Percentiles rank a stretch among this genome's conserved stretches.
Evolutionary conservation across 1,140 invertebrate species (phyloP).

Genomic region (Magallana angulata): DNA sequence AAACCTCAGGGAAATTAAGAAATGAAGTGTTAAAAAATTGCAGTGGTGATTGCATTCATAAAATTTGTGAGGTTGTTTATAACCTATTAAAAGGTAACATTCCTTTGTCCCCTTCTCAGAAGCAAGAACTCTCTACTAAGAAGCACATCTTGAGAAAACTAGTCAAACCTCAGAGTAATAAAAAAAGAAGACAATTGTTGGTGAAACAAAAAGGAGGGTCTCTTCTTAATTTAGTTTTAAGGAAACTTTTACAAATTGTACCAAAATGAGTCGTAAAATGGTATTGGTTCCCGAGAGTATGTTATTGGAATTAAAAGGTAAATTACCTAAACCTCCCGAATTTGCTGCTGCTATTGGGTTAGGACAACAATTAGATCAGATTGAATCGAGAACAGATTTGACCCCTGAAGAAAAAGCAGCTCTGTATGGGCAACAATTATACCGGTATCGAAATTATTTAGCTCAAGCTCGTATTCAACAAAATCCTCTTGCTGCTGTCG

Average conservation of each 20-base stretch:
- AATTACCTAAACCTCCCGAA: conserved; percentile 7
- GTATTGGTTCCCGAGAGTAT: not conserved
- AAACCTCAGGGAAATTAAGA: not conserved
- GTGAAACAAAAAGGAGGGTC: not conserved
- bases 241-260: not conserved
- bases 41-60: not conserved
- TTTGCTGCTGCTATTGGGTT: not conserved
- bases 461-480: not conserved
- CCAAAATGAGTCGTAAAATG: conserved; percentile 18
- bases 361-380: not conserved
- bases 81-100: not conserved
- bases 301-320: not conserved
- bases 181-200: not conserved
- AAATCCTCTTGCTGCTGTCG: no score
- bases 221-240: not conserved
- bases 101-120: not conserved
- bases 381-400: not conserved
- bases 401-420: conserved; percentile 4
- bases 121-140: not conserved
- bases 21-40: not conserved
- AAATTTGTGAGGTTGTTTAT: not conserved
- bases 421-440: not conserved
- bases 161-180: not conserved
- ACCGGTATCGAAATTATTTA: not conserved
- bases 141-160: not conserved